These are phyloP conservation scores for Dipodomys stephensi DNA, from an alignment of 2,113 vertebrate genomes.

Conservation along the genomic window DNA sequence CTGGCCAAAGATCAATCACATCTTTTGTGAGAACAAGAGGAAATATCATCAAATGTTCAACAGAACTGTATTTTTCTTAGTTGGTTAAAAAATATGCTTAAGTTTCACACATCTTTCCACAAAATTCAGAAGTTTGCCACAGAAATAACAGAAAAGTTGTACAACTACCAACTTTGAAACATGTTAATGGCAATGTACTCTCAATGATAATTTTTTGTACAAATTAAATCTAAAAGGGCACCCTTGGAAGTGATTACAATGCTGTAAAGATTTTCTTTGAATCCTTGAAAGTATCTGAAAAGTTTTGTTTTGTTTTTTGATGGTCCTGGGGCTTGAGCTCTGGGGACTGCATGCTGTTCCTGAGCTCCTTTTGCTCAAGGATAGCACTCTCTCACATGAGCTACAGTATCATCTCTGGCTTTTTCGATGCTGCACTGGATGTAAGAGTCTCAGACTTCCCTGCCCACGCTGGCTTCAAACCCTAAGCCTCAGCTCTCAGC, in stretches of 20 bases:
- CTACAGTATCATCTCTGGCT: no score
- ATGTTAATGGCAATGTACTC: constrained; percentile 7
- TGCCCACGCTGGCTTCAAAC: no score
- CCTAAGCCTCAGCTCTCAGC: no score
- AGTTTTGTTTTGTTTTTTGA: not conserved
- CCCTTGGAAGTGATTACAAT: not conserved
- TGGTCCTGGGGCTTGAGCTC: no score
- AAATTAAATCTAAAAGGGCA: constrained; percentile 19
- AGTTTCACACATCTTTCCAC: not conserved
- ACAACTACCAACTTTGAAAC: constrained; percentile 22
- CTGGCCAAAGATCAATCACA: not conserved
- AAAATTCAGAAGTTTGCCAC: not conserved
- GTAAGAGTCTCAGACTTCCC: no score
- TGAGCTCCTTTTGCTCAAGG: no score
- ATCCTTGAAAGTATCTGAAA: constrained; percentile 3
- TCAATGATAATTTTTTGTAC: constrained; percentile 34
- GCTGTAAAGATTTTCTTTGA: not conserved
- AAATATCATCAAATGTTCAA: constrained; percentile 11
- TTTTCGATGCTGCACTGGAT: no score
- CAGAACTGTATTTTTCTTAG: not conserved
- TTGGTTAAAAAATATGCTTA: not conserved
- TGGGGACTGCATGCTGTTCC: no score
- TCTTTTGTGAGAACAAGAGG: not conserved
- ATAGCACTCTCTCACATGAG: no score
- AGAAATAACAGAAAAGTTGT: constrained; percentile 43